Evolutionary conservation across 1,140 invertebrate genomes (phyloP).

Genomic region (Aphelinus atriplicis): DNA sequence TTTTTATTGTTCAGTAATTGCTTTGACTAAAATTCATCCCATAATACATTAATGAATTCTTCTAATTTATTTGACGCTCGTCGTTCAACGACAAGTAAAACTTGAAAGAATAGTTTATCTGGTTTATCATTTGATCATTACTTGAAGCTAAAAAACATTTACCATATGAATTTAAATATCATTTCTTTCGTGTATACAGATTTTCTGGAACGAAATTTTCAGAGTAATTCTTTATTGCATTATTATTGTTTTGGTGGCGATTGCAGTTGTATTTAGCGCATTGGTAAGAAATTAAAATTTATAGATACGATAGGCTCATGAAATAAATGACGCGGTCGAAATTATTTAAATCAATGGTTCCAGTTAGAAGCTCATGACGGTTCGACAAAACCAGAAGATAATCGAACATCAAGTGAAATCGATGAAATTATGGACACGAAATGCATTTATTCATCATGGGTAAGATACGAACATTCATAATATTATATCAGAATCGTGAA

Average conservation of each 20-base stretch:
- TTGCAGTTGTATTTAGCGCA: constrained; percentile 74
- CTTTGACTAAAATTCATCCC: background rate
- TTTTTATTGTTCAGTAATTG: too few relatives aligned
- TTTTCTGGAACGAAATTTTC: constrained; percentile 71
- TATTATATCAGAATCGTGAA: too few relatives aligned
- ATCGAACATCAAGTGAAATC: constrained; percentile 47
- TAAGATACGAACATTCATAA: constrained; percentile 56
- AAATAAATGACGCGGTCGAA: too few relatives aligned
- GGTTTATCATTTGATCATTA: too few relatives aligned
- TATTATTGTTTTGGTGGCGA: constrained; percentile 71
- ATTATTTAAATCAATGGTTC: too few relatives aligned
- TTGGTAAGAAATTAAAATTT: constrained; percentile 57
- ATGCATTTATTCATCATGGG: constrained; percentile 71
- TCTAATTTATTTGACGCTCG: background rate
- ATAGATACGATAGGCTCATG: too few relatives aligned
- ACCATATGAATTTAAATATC: background rate
- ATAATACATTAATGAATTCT: constrained; percentile 8
- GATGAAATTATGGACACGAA: constrained; percentile 44
- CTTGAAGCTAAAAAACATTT: too few relatives aligned
- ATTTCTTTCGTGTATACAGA: constrained; percentile 40
- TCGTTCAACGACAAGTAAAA: too few relatives aligned
- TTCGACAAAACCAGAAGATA: constrained; percentile 38
- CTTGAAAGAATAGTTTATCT: too few relatives aligned
- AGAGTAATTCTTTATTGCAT: constrained; percentile 74
- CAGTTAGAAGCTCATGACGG: too few relatives aligned